phyloP scores from a whole-genome alignment of 2,888 invertebrate genomes.

The Apotomis betuletana region DNA sequence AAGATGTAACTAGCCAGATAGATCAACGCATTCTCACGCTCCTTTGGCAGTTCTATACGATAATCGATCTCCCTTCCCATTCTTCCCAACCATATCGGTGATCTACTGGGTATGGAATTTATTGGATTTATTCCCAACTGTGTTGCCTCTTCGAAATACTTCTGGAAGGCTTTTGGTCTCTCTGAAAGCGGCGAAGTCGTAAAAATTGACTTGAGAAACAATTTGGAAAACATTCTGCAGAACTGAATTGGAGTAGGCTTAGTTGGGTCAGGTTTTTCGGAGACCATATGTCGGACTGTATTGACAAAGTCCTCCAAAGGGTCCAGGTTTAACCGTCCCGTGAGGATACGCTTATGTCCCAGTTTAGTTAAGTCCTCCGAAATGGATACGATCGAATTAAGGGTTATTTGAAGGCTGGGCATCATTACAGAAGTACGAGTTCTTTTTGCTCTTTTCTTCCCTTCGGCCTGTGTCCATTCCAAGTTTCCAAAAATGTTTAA shows the following conservation, averaged over 20 bases:
- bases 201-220: conserved; percentile 15
- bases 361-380: conserved; percentile 7
- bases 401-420: conserved; percentile 11
- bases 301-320: conserved; percentile 8
- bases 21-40: conserved; percentile 5
- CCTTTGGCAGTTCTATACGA: conserved; percentile 16
- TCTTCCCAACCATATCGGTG: conserved; percentile 14
- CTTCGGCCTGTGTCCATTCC: neutral
- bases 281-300: neutral
- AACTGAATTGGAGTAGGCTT: conserved; percentile 18
- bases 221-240: conserved; percentile 19
- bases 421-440: neutral
- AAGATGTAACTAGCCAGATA: conserved; percentile 30
- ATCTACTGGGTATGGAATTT: neutral
- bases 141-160: conserved; percentile 13
- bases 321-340: conserved; percentile 16
- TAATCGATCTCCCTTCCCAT: conserved; percentile 23
- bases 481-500: conserved; percentile 5
- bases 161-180: conserved; percentile 14
- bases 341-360: conserved; percentile 22
- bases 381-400: conserved; percentile 19
- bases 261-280: neutral
- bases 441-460: neutral
- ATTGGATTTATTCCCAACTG: neutral
- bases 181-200: conserved; percentile 26